These are phyloP conservation scores for Trissonchulus sp. DNA, from an alignment of 2,888 invertebrate species.

Conservation along the genomic window DNA sequence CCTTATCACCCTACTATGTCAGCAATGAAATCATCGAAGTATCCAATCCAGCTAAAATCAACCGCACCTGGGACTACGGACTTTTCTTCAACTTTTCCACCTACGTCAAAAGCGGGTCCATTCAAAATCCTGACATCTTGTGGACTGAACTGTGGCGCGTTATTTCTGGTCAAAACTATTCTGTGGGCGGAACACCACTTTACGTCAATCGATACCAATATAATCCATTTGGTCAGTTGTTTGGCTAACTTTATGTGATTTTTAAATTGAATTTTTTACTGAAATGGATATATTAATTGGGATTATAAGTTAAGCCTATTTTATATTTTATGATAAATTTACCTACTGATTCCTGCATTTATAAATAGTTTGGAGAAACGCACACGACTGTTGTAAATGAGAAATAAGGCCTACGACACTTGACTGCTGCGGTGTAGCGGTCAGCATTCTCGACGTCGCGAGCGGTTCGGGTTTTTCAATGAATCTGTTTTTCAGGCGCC, in stretches of 20 bases:
- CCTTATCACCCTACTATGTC: constrained; percentile 20
- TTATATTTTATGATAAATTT: too few relatives aligned
- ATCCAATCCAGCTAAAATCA: constrained; percentile 42
- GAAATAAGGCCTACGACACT: too few relatives aligned
- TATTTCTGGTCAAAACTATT: constrained; percentile 42
- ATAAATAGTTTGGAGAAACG: too few relatives aligned
- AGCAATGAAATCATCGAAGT: constrained; percentile 43
- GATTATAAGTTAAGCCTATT: too few relatives aligned
- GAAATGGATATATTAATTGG: too few relatives aligned
- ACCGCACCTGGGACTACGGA: constrained; percentile 48
- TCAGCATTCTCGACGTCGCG: too few relatives aligned
- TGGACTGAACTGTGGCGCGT: constrained; percentile 14
- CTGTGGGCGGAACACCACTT: constrained; percentile 48
- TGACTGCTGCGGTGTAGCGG: too few relatives aligned
- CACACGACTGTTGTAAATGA: too few relatives aligned
- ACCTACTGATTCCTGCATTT: too few relatives aligned
- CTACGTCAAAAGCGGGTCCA: constrained; percentile 45
- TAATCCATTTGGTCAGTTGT: constrained; percentile 13
- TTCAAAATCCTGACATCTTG: background rate
- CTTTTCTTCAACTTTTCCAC: constrained; percentile 48
- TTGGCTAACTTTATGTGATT: background rate
- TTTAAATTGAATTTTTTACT: background rate
- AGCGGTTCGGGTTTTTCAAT: too few relatives aligned
- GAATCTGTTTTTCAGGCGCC: background rate
- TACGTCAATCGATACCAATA: constrained; percentile 43